Base-by-base conservation (phyloP, 2,113 vertebrate species). In the Thalassoma bifasciatum region DNA sequence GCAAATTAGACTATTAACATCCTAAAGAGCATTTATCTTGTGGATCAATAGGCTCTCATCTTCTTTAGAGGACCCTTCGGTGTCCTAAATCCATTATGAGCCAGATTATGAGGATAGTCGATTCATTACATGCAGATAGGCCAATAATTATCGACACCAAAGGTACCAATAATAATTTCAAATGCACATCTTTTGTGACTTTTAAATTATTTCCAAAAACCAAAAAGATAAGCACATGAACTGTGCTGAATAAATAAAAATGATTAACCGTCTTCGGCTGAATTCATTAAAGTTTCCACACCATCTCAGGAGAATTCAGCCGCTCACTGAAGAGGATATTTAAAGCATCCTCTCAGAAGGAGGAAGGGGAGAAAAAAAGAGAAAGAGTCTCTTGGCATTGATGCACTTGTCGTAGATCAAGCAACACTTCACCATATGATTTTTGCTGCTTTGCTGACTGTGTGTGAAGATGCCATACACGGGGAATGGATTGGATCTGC, bases 31-130 rank as follows among this genome's bases (percentile, higher is more conserved):
- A 93, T 95, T 95, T 92, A 94, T 95, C 93, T 94, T 93, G 93
- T 93, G 94, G 95, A 96, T 97, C 96, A 94, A 97, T 97, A 95
- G 93, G 93, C 94, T 93, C 92, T 94, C 94, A 93, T 95, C 95
- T 94, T 94, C 93, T 96, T 96, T 96, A 96, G 94, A 95, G 93
- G 93, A 94, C 94, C 95, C 95, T 93, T 95, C 90, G 94, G 95
- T 96, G 95, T 96, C 95, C 95, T 96, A 95, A 95, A 96, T 94
- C 91, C 94, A 95, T 96, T 94, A 96, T 93, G 95, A 95, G 94
- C 92, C 88, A 95, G 94, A 95, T 96, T 94, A 95, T 94, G 94
- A 95, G 94, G 92, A 94, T 88, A 90, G 92, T 94, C 94, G 93
- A 96, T 97, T 96, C 95, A 96, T 97, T 96, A 95, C 94, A 92